phyloP scores from a whole-genome alignment of 2,888 invertebrate genomes.

The Dryobotodes eremita region DNA sequence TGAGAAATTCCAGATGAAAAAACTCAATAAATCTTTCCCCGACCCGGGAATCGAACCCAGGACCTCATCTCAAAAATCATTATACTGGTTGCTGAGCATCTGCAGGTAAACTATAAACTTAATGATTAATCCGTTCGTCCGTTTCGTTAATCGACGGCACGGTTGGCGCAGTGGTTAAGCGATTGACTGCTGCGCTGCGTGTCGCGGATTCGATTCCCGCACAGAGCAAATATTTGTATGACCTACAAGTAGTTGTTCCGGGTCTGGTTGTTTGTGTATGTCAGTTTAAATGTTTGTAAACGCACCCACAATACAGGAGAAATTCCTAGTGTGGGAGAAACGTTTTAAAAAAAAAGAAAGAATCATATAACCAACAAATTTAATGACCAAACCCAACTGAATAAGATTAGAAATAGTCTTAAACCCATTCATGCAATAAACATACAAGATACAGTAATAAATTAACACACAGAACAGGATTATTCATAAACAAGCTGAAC shows the following conservation, averaged over 20 bases:
- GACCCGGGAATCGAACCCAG: neutral
- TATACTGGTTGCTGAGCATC: neutral
- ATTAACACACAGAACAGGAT: slow-evolving; percentile 41
- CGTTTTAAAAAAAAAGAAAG: no score
- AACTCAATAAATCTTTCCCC: neutral
- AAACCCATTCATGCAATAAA: slow-evolving; percentile 34
- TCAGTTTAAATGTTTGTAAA: no score
- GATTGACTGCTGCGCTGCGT: no score
- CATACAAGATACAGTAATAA: slow-evolving; percentile 44
- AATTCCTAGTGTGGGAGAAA: no score
- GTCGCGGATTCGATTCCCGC: no score
- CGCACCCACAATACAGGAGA: no score
- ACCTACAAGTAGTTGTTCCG: no score
- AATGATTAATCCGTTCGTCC: no score
- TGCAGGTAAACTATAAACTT: neutral
- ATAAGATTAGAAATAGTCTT: slow-evolving; percentile 5
- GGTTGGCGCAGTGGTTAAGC: no score
- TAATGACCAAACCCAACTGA: neutral
- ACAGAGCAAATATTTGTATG: no score
- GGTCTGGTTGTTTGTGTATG: no score
- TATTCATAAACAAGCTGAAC: slow-evolving; percentile 54
- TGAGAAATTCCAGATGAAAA: neutral
- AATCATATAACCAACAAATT: slow-evolving; percentile 8
- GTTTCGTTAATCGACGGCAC: no score
- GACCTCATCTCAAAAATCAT: neutral